Percentiles rank a stretch among this genome's conserved stretches.
Conservation (phyloP, 1,140 invertebrate species). For the Wiebesia pumilae region DNA sequence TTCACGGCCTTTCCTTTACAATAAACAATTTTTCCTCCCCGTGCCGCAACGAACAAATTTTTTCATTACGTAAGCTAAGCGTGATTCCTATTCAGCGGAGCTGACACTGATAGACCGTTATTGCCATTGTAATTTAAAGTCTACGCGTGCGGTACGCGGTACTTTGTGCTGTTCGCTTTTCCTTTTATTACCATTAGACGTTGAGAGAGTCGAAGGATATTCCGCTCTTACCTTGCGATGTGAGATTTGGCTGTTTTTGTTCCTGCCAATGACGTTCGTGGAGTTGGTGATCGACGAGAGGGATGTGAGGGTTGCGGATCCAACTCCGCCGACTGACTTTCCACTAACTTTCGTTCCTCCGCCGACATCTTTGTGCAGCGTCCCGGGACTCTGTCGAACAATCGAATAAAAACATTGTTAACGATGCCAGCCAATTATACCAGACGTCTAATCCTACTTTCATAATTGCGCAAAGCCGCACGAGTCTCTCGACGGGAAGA, state of each 20-base stretch:
- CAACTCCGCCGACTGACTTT: constrained; percentile 68
- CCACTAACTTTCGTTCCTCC: constrained; percentile 73
- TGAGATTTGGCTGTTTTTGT: constrained; percentile 70
- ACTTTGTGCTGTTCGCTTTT: too few relatives aligned
- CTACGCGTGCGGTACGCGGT: not conserved
- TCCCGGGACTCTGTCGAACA: constrained; percentile 73
- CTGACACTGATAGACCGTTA: not conserved
- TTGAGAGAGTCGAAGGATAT: too few relatives aligned
- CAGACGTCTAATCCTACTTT: not conserved
- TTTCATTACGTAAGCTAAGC: not conserved
- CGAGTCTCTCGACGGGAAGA: too few relatives aligned
- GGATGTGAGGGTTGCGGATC: constrained; percentile 72
- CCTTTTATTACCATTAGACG: too few relatives aligned
- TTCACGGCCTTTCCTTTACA: not conserved
- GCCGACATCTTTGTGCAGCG: constrained; percentile 74
- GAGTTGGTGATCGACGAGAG: constrained; percentile 72
- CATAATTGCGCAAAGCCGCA: not conserved
- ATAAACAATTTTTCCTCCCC: not conserved
- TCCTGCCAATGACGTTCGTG: constrained; percentile 68
- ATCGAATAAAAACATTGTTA: constrained; percentile 19
- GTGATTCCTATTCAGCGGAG: not conserved
- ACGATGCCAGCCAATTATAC: not conserved
- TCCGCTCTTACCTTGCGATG: constrained; percentile 68
- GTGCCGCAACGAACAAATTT: not conserved
- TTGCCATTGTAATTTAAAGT: not conserved